phyloP scores from a whole-genome alignment of 2,888 invertebrate genomes.

The Leptopilina drosophilae region DNA sequence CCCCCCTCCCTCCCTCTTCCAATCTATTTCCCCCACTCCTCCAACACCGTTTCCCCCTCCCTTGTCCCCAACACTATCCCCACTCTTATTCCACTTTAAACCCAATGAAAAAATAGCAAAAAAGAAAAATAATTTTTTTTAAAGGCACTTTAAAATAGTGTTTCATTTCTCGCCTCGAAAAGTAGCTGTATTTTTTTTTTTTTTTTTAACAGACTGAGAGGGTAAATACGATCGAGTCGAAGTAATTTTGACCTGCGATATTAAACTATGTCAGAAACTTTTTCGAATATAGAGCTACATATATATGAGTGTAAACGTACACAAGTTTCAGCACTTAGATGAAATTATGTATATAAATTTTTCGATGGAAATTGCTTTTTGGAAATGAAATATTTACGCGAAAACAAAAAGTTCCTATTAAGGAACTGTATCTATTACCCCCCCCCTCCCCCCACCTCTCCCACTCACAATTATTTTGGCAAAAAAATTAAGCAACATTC shows the following conservation, averaged over 20 bases:
- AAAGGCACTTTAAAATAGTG: slow-evolving; percentile 11
- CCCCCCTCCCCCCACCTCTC: too few relatives aligned
- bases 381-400: too few relatives aligned
- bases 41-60: too few relatives aligned
- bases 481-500: too few relatives aligned
- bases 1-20: background rate
- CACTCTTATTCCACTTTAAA: background rate
- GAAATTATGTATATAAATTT: background rate
- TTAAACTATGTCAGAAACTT: slow-evolving; percentile 19
- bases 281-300: background rate
- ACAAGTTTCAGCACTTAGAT: background rate
- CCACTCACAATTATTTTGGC: too few relatives aligned
- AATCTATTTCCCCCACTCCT: too few relatives aligned
- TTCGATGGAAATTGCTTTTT: background rate
- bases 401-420: too few relatives aligned
- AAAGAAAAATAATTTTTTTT: background rate
- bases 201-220: too few relatives aligned
- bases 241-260: slow-evolving; percentile 17
- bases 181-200: background rate
- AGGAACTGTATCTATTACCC: too few relatives aligned
- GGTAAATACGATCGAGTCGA: slow-evolving; percentile 13
- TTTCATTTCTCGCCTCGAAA: background rate
- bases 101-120: background rate
- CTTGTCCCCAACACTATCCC: background rate
- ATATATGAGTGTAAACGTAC: too few relatives aligned